Evolutionary conservation across 2,888 invertebrate genomes (phyloP).

Genomic region (Leptinotarsa juncta): DNA sequence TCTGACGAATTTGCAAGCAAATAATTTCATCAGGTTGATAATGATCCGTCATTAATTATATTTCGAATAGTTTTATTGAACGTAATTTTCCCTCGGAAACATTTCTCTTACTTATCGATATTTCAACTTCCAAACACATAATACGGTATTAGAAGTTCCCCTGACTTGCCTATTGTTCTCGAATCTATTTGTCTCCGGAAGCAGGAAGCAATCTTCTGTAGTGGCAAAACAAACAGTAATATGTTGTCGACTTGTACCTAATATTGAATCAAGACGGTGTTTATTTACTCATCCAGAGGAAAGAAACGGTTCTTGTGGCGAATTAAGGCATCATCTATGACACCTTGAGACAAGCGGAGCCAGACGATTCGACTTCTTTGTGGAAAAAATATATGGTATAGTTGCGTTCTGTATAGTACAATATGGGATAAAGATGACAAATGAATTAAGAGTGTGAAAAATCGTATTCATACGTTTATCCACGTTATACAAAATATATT

Average conservation of each 20-base stretch:
- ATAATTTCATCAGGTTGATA: too few species aligned
- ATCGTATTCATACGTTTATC: too few species aligned
- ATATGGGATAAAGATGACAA: too few species aligned
- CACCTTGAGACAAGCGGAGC: neutral
- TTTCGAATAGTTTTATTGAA: too few species aligned
- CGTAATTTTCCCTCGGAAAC: too few species aligned
- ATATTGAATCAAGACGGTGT: conserved; percentile 44
- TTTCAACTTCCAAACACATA: conserved; percentile 15
- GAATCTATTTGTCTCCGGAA: conserved; percentile 40
- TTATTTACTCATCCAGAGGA: conserved; percentile 42
- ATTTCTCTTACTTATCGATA: neutral
- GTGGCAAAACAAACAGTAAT: conserved; percentile 53
- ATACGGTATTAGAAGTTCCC: conserved; percentile 32
- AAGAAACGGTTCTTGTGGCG: conserved; percentile 15
- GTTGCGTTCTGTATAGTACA: neutral
- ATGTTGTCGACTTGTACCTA: conserved; percentile 30
- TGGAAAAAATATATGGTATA: neutral
- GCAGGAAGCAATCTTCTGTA: conserved; percentile 52
- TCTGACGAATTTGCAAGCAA: too few species aligned
- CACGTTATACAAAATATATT: too few species aligned
- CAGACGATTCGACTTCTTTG: neutral
- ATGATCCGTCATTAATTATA: too few species aligned
- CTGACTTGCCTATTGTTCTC: conserved; percentile 40
- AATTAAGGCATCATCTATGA: conserved; percentile 6
- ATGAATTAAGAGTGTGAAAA: too few species aligned